phyloP scores from a whole-genome alignment of 2,797 vertebrate species.

The Thaleichthys pacificus region DNA sequence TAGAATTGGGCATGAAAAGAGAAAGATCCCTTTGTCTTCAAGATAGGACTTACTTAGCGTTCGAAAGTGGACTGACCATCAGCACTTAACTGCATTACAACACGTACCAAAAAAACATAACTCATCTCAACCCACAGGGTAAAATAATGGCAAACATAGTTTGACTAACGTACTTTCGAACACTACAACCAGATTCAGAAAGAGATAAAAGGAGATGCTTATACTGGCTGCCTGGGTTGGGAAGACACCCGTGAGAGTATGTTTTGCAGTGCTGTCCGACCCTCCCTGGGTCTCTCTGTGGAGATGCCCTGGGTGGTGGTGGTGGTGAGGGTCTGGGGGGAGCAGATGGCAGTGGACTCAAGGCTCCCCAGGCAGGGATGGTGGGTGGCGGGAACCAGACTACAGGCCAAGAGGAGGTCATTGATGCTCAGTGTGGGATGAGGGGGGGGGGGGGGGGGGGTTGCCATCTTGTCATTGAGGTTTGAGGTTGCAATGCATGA shows the following conservation, averaged over 20 bases:
- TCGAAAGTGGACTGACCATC: slow-evolving; percentile 35
- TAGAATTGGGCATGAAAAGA: not conserved
- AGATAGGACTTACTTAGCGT: slow-evolving; percentile 33
- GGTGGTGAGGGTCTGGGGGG: slow-evolving; percentile 37
- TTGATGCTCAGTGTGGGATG: not conserved
- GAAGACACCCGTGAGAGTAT: too few species aligned
- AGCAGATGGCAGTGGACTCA: slow-evolving; percentile 70
- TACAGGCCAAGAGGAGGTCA: slow-evolving; percentile 42
- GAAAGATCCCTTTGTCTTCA: not conserved
- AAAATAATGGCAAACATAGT: too few species aligned
- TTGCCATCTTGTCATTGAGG: too few species aligned
- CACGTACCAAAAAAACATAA: slow-evolving; percentile 21
- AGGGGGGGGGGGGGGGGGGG: too few species aligned
- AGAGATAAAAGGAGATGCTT: too few species aligned
- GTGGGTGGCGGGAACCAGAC: not conserved
- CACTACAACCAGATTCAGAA: too few species aligned
- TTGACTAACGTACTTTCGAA: too few species aligned
- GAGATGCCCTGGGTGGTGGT: not conserved
- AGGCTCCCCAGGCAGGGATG: slow-evolving; percentile 55
- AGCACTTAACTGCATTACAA: slow-evolving; percentile 23
- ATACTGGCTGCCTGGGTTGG: too few species aligned
- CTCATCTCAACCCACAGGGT: slow-evolving; percentile 12
- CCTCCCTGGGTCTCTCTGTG: not conserved
- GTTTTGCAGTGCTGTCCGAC: not conserved
- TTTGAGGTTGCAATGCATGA: too few species aligned